Percentiles rank a stretch among this genome's conserved stretches.
Evolutionary conservation across 2,113 vertebrate genomes (phyloP).

Genomic region (Orientallactaga bullata): DNA sequence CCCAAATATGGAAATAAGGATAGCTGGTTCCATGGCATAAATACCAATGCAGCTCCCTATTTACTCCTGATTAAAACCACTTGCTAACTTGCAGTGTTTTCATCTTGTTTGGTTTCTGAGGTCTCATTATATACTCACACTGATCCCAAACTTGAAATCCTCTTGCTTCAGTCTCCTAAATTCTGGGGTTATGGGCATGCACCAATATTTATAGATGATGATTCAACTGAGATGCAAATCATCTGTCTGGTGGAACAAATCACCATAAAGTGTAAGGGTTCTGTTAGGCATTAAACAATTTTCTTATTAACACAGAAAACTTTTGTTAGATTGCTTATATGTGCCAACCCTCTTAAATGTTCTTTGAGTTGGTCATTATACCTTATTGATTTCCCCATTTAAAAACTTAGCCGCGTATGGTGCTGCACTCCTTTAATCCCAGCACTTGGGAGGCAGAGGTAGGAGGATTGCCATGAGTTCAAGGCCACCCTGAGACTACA

Average conservation of each 20-base stretch:
- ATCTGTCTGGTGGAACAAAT: background rate
- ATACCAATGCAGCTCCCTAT: background rate
- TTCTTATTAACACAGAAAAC: slow-evolving; percentile 32
- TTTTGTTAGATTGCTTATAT: background rate
- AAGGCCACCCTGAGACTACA: too few species aligned
- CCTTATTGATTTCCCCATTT: background rate
- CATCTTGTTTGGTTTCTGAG: background rate
- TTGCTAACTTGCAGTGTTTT: background rate
- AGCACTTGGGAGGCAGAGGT: too few species aligned
- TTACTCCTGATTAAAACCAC: background rate
- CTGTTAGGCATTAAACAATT: background rate
- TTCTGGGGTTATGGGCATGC: too few species aligned
- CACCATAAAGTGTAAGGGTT: background rate
- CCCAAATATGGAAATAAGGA: background rate
- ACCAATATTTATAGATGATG: background rate
- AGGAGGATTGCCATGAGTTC: too few species aligned
- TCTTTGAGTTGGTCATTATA: slow-evolving; percentile 34
- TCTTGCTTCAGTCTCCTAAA: too few species aligned
- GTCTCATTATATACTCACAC: background rate
- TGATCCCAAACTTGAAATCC: too few species aligned
- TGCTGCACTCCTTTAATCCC: too few species aligned
- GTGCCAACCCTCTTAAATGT: background rate
- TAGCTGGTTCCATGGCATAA: background rate
- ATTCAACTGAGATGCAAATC: background rate
- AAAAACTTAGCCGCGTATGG: too few species aligned